Percentiles rank a stretch among this genome's conserved stretches.
phyloP scores from a whole-genome alignment of 2,113 vertebrate species.

The Corythornis cristatus region DNA sequence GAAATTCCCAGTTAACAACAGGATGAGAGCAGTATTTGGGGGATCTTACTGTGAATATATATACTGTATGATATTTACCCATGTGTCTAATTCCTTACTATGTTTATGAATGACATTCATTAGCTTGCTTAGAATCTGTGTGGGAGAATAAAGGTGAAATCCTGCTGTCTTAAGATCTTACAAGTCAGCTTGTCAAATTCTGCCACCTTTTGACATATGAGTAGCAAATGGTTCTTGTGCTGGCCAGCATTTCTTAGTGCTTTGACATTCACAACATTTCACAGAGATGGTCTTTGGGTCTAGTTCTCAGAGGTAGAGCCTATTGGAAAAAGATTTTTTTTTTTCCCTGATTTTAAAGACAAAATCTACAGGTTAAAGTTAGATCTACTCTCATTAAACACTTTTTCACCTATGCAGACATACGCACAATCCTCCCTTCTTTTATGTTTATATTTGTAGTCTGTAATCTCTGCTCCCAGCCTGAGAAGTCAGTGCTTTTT shows the following conservation, averaged over 20 bases:
- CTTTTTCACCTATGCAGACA: not conserved
- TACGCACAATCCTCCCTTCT: not conserved
- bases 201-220: constrained; percentile 63
- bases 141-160: constrained; percentile 38
- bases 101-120: constrained; percentile 29
- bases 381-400: not conserved
- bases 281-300: not conserved
- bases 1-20: constrained; percentile 40
- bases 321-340: not conserved
- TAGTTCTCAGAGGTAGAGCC: not conserved
- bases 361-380: not conserved
- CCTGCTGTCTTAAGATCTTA: constrained; percentile 12
- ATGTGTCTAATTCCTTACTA: constrained; percentile 28
- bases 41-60: constrained; percentile 10
- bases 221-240: constrained; percentile 23
- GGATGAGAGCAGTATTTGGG: constrained; percentile 26
- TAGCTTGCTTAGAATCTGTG: constrained; percentile 18
- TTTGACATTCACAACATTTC: not conserved
- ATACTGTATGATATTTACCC: not conserved
- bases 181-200: constrained; percentile 60
- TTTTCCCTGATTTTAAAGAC: not conserved
- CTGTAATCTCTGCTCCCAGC: not conserved
- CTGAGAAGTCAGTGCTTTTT: not conserved
- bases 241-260: constrained; percentile 21
- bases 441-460: not conserved